A percentile compares a stretch with the other conserved stretches of the same genome.
These are phyloP conservation scores for Cremastinae sp. DNA, from an alignment of 2,888 invertebrate species.

Conservation along the genomic window DNA sequence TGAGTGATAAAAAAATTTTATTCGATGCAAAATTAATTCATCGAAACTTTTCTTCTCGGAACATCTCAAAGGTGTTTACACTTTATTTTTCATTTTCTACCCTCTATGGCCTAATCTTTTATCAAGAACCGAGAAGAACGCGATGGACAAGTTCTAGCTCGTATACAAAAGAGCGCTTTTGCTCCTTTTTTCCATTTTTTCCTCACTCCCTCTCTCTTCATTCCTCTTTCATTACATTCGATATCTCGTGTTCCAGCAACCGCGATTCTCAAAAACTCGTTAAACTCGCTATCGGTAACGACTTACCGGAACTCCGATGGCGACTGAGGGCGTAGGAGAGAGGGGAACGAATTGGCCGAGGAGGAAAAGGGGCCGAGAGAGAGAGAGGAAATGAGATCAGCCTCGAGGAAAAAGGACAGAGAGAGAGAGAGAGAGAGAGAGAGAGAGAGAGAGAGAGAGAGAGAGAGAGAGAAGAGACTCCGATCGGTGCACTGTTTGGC, in stretches of 20 bases:
- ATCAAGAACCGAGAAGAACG: background rate
- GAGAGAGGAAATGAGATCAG: constrained; percentile 12
- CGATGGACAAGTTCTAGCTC: constrained; percentile 28
- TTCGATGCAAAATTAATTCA: too few relatives aligned
- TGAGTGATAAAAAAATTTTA: too few relatives aligned
- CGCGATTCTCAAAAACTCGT: constrained; percentile 65
- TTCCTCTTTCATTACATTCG: constrained; percentile 46
- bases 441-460: constrained; percentile 30
- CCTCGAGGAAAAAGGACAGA: constrained; percentile 15
- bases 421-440: constrained; percentile 22
- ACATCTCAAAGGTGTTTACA: too few relatives aligned
- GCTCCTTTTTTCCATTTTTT: constrained; percentile 18
- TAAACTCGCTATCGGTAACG: constrained; percentile 66
- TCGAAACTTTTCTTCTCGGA: too few relatives aligned
- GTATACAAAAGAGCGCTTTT: constrained; percentile 1
- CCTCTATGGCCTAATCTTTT: background rate
- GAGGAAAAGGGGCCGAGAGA: constrained; percentile 15
- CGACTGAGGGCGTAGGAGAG: constrained; percentile 24
- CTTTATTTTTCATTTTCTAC: background rate
- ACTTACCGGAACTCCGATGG: constrained; percentile 63
- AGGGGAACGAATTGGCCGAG: constrained; percentile 25
- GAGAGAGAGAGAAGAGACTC: constrained; percentile 10
- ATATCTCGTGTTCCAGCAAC: constrained; percentile 61
- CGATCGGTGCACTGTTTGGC: constrained; percentile 46
- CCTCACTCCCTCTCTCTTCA: constrained; percentile 17